Evolutionary conservation across 2,797 vertebrate genomes (phyloP).

Genomic region (Pangasius mekongensis): DNA sequence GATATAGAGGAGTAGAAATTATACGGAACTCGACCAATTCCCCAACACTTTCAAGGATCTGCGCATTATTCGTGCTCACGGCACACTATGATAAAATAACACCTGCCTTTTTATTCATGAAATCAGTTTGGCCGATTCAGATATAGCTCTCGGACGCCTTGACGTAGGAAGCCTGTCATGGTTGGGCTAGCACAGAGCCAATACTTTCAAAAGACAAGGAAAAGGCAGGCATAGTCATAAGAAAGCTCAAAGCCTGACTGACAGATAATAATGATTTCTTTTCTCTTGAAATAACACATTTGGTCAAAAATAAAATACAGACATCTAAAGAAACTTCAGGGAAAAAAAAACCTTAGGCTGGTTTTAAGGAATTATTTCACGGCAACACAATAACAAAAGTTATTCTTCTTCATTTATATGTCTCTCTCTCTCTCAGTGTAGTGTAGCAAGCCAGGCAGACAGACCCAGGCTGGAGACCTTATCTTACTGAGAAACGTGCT

Average conservation of each 20-base stretch:
- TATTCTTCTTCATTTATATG: conserved; percentile 34
- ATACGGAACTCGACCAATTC: conserved; percentile 58
- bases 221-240: conserved; percentile 34
- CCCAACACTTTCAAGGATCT: conserved; percentile 59
- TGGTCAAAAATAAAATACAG: not conserved
- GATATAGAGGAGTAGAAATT: conserved; percentile 55
- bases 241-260: conserved; percentile 12
- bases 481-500: conserved; percentile 67
- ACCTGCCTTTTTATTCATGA: conserved; percentile 69
- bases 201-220: conserved; percentile 45
- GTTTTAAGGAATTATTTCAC: conserved; percentile 7
- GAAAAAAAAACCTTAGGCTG: not conserved
- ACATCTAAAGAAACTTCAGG: not conserved
- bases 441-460: conserved; percentile 57
- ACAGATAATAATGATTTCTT: not conserved
- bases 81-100: conserved; percentile 67
- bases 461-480: conserved; percentile 68
- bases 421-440: conserved; percentile 35
- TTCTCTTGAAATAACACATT: conserved; percentile 9
- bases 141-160: conserved; percentile 65
- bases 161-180: conserved; percentile 71
- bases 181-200: conserved; percentile 68
- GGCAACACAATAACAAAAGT: conserved; percentile 46
- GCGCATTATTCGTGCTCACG: conserved; percentile 71
- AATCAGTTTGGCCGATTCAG: conserved; percentile 64